These are phyloP conservation scores for Nasonia longicornis DNA, from an alignment of 1,140 invertebrate genomes.

Conservation along the genomic window DNA sequence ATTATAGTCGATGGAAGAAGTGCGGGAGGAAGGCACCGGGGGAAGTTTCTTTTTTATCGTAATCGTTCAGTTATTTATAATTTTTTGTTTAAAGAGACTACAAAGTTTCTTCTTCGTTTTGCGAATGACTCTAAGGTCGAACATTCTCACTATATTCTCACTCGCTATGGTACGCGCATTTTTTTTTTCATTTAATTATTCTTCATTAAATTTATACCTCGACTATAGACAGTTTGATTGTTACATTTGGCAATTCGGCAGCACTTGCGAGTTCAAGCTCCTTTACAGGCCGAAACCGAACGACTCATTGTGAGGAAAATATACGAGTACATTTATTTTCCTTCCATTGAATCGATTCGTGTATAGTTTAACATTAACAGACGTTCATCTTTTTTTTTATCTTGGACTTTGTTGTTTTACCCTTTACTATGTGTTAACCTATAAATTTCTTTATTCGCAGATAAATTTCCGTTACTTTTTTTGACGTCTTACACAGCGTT, in stretches of 20 bases:
- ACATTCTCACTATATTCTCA: constrained; percentile 23
- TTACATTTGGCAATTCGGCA: constrained; percentile 66
- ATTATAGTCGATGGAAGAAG: constrained; percentile 28
- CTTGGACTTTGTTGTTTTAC: constrained; percentile 44
- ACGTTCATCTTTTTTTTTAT: constrained; percentile 45
- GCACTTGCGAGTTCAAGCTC: constrained; percentile 61
- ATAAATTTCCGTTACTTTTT: constrained; percentile 54
- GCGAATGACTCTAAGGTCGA: constrained; percentile 29
- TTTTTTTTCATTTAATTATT: constrained; percentile 14
- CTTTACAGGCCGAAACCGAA: constrained; percentile 46
- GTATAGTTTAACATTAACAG: constrained; percentile 24
- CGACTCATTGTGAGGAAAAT: constrained; percentile 29
- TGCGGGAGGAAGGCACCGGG: constrained; percentile 60
- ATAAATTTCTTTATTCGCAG: constrained; percentile 50
- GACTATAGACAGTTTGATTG: constrained; percentile 63
- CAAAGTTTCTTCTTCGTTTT: constrained; percentile 19
- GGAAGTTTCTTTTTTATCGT: constrained; percentile 49
- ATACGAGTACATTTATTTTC: constrained; percentile 23
- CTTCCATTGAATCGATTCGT: constrained; percentile 44
- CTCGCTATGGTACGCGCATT: constrained; percentile 5
- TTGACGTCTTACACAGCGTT: constrained; percentile 47
- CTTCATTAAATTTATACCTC: constrained; percentile 34
- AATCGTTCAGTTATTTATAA: constrained; percentile 16
- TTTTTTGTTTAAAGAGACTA: constrained; percentile 27
- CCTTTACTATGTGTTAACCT: constrained; percentile 47